Evolutionary conservation across 2,888 invertebrate species (phyloP), one percentile per base, ranked within the genome.

Genomic region (Prostheceraeus crozeri): DNA sequence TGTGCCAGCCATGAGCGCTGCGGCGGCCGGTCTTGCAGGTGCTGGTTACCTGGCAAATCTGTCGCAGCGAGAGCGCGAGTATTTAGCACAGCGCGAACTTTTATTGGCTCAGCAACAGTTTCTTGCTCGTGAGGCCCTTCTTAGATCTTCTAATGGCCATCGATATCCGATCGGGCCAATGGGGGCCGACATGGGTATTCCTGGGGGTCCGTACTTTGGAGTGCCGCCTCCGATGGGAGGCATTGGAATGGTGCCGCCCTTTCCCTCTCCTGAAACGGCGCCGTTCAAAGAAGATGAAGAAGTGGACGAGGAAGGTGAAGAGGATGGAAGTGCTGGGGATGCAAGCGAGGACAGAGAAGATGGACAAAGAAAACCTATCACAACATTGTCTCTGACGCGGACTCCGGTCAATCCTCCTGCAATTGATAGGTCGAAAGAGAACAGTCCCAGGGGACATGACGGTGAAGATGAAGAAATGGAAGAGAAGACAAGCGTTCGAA

Each of bases 41-140:
- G n/a, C n/a, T n/a, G n/a, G n/a, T n/a, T n/a, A n/a, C n/a, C n/a
- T n/a, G n/a, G n/a, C n/a, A n/a, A n/a, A n/a, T n/a, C n/a, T n/a
- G n/a, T n/a, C n/a, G n/a, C n/a, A n/a, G n/a, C n/a, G n/a, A n/a
- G n/a, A 40, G 40, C 40, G 53, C 31, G 53, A 53, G 8, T 27
- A 30, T 31, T 19, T 53, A 3, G 53, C 53, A 14, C 53, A 53
- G 45, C 53, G 53, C 3, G 53, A 53, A 10, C 35, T 53, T 31
- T 31, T 53, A 16, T n/a, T 53, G 3, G 53, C 53, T 16, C 53
- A 53, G 53, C 53, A 53, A 16, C 53, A 53, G 53, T 46, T 53
- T 6, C 53, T 53, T 11, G 53, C 53, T 11, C 28, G 53, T 28
- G 53, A 53, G 53, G 53, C 53, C 35, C 19, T 36, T 8, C 31